Conservation (phyloP, 2,888 invertebrate species). For the Aphodius granarius region DNA sequence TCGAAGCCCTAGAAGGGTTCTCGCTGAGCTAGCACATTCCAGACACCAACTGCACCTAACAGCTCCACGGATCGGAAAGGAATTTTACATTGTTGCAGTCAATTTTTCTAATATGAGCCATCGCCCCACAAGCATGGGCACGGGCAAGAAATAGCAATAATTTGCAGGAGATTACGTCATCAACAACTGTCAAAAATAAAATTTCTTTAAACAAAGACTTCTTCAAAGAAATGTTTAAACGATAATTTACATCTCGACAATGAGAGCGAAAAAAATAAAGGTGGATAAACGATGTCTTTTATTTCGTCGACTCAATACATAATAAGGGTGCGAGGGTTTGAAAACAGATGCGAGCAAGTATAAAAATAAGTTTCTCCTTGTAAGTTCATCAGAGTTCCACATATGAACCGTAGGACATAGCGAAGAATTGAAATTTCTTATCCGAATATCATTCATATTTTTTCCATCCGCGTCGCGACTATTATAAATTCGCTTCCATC, state of each 20-base stretch:
- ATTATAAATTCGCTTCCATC: conserved; percentile 50
- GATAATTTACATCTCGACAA: no score
- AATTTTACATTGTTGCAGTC: background rate
- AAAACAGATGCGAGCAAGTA: background rate
- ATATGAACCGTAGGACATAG: conserved; percentile 17
- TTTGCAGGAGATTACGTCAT: no score
- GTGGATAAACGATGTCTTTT: no score
- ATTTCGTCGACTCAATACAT: background rate
- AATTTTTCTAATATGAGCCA: background rate
- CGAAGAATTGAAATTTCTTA: conserved; percentile 43
- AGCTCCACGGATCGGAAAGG: background rate
- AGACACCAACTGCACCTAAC: background rate
- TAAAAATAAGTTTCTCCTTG: conserved; percentile 15
- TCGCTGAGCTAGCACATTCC: background rate
- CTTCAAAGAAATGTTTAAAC: no score
- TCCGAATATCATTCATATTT: conserved; percentile 32
- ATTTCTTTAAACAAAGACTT: no score
- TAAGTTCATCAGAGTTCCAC: conserved; percentile 25
- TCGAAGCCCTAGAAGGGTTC: background rate
- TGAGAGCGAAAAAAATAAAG: no score
- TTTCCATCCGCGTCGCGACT: conserved; percentile 35
- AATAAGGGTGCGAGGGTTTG: background rate
- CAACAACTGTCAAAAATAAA: no score
- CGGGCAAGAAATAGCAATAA: no score
- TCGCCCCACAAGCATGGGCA: no score